These are phyloP conservation scores for Buceros bicornis DNA, from an alignment of 2,797 vertebrate genomes.

Conservation along the genomic window DNA sequence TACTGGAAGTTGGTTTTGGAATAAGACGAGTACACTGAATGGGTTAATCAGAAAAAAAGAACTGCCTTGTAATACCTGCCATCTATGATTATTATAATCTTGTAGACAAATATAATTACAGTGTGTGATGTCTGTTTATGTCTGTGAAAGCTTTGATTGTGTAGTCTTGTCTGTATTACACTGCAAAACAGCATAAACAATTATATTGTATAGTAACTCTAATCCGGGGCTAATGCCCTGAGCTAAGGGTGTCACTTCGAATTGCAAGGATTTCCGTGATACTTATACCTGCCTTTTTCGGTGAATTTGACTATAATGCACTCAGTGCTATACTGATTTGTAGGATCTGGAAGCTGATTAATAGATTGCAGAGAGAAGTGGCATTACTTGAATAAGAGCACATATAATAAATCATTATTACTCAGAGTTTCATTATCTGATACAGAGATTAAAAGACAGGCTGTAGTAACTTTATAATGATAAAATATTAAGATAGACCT, in stretches of 20 bases:
- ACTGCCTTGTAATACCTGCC: conserved; percentile 75
- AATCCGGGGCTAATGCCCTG: conserved; percentile 69
- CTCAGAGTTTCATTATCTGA: not conserved
- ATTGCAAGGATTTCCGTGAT: conserved; percentile 66
- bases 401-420: not conserved
- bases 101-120: conserved; percentile 84
- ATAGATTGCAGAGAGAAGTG: conserved; percentile 15
- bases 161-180: conserved; percentile 76
- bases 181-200: conserved; percentile 77
- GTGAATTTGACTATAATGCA: conserved; percentile 63
- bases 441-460: conserved; percentile 4
- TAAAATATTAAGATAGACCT: conserved; percentile 44
- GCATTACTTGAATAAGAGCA: conserved; percentile 5
- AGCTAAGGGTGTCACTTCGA: conserved; percentile 70
- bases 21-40: conserved; percentile 58
- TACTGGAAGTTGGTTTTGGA: conserved; percentile 59
- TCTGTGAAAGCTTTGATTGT: conserved; percentile 82
- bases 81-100: conserved; percentile 82
- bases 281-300: conserved; percentile 41
- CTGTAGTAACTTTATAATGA: conserved; percentile 24
- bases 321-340: not conserved
- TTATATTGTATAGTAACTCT: conserved; percentile 67
- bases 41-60: conserved; percentile 71
- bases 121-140: conserved; percentile 81
- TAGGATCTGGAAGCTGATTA: conserved; percentile 30